These are phyloP conservation scores for Hetaerina americana DNA, from an alignment of 1,140 invertebrate species.

Conservation along the genomic window DNA sequence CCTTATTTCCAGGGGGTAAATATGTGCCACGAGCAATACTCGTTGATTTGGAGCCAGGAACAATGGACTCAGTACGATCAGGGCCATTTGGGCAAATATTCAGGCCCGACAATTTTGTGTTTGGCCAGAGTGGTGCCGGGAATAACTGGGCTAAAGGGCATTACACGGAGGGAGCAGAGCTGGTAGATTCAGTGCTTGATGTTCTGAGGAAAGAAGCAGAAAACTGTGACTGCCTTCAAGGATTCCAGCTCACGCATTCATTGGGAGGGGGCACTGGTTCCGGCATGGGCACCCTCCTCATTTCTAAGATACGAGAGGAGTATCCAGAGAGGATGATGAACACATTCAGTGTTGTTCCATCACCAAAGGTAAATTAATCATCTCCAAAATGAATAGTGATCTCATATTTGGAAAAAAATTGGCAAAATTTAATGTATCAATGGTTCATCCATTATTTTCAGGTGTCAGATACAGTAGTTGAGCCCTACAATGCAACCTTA, in stretches of 20 bases:
- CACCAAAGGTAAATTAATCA: slow-evolving; percentile 79
- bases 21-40: slow-evolving; percentile 82
- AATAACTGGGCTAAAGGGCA: slow-evolving; percentile 84
- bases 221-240: slow-evolving; percentile 72
- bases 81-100: slow-evolving; percentile 80
- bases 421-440: too few species aligned
- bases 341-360: slow-evolving; percentile 83
- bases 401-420: too few species aligned
- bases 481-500: slow-evolving; percentile 83
- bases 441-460: too few species aligned
- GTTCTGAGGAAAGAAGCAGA: slow-evolving; percentile 77
- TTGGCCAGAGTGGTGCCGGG: slow-evolving; percentile 63
- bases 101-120: slow-evolving; percentile 78
- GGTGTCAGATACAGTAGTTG: slow-evolving; percentile 76
- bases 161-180: slow-evolving; percentile 83
- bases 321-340: slow-evolving; percentile 89
- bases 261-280: slow-evolving; percentile 80
- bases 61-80: slow-evolving; percentile 80
- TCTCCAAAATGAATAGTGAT: too few species aligned
- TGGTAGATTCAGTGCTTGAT: slow-evolving; percentile 64
- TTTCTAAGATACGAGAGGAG: slow-evolving; percentile 76
- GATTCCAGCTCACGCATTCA: slow-evolving; percentile 74
- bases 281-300: slow-evolving; percentile 73
- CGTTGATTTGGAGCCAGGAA: slow-evolving; percentile 80
- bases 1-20: too few species aligned